A percentile compares a stretch with the other conserved stretches of the same genome.
These are phyloP conservation scores for Ormyrus rosae DNA, from an alignment of 2,888 invertebrate genomes.

Conservation along the genomic window DNA sequence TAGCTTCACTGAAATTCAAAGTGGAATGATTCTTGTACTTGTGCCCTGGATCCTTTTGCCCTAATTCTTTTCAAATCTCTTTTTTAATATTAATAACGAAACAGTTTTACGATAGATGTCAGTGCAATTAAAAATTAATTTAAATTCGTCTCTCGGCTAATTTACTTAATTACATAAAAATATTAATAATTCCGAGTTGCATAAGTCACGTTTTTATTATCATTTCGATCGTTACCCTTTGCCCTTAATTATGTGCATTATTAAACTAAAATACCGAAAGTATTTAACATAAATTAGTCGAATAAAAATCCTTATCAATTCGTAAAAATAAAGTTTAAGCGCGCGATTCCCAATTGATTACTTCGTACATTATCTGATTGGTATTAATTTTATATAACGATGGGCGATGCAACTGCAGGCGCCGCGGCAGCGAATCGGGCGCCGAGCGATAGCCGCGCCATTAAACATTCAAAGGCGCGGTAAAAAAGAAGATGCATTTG, in stretches of 20 bases:
- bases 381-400: conserved; percentile 39
- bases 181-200: background rate
- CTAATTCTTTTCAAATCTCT: too few species aligned
- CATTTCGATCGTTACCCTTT: conserved; percentile 19
- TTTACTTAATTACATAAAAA: too few species aligned
- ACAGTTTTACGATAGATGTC: too few species aligned
- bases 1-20: too few species aligned
- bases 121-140: too few species aligned
- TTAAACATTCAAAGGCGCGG: conserved; percentile 70
- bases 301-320: background rate
- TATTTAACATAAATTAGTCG: too few species aligned
- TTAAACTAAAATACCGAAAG: too few species aligned
- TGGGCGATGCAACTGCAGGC: background rate
- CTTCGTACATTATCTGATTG: conserved; percentile 41
- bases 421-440: background rate
- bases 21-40: too few species aligned
- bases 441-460: conserved; percentile 58
- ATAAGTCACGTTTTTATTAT: conserved; percentile 53
- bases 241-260: background rate
- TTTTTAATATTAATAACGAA: too few species aligned
- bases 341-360: conserved; percentile 37
- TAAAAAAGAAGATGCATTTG: conserved; percentile 68
- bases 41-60: too few species aligned
- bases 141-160: too few species aligned
- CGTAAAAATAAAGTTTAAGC: conserved; percentile 3